Base-by-base conservation (phyloP, 2,888 invertebrate genomes). In the Drosophila atroscutellata region DNA sequence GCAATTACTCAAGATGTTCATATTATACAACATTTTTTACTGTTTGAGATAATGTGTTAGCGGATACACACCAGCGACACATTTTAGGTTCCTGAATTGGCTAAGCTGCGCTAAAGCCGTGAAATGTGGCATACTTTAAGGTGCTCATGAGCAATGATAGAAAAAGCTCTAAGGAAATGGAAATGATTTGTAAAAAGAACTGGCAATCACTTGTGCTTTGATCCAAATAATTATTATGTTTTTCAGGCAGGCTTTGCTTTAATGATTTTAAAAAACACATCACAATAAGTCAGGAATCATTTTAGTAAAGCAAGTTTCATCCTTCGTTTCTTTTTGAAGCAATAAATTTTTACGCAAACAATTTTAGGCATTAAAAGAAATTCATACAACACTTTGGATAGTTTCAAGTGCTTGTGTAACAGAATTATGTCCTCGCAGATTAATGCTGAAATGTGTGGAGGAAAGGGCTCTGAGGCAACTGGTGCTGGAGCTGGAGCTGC, bases 311-410 rank as follows among this genome's bases (percentile, higher is more conserved):
- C 62, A 62, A 51, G 65, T 72, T 80, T 67, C 67, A 65, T 50
- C 61, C 64, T 72, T 80, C 64, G 50, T 42, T 42, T 37, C 32
- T 24, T 63, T 66, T 42, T 58, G 60, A 64, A 64, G 47, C 24
- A 64, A 59, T 55, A 26, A 77, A 72, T 62, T 76, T 64, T 34
- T 36, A 60, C 51, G 55, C 64, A 77, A 75, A 62, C 32, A 24
- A 39, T 59, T 63, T 80, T 80, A 64, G 72, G 80, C 20, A 30
- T 50, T 32, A 42, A 20, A 54, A 45, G 45, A 77, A 80, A 77
- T 66, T 77, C 49, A 11, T 28, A 26, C 39, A 66, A 56, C 39
- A 45, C 65, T 75, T 62, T 39, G 58, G 39, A 36, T 49, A 58
- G 34, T 49, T 71, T 67, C 11, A 28, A 50, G 32, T 30, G 32